Evolutionary conservation across 2,888 invertebrate genomes (phyloP).

Genomic region (Epirrita christyi): DNA sequence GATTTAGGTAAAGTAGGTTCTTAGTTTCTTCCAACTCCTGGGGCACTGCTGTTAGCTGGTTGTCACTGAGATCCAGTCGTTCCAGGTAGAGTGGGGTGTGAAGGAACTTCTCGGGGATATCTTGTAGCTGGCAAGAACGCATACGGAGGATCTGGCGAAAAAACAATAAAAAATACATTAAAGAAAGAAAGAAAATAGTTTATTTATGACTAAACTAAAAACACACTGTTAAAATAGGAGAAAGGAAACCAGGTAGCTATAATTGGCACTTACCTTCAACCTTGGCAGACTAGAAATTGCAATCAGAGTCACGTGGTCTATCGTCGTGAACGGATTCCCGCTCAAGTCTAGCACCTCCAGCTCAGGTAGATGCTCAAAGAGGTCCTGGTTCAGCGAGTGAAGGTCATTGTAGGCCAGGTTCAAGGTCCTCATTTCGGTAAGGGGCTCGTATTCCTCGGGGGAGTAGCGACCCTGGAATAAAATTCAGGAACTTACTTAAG

Average conservation of each 20-base stretch:
- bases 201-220: too few relatives aligned
- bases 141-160: conserved; percentile 86
- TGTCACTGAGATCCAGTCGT: conserved; percentile 88
- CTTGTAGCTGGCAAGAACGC: conserved; percentile 86
- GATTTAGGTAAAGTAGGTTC: conserved; percentile 84
- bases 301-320: conserved; percentile 86
- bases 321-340: conserved; percentile 89
- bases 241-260: too few relatives aligned
- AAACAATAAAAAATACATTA: too few relatives aligned
- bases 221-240: too few relatives aligned
- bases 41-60: conserved; percentile 86
- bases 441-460: conserved; percentile 85
- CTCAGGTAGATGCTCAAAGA: conserved; percentile 90
- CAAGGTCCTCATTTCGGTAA: conserved; percentile 83
- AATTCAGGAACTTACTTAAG: too few relatives aligned
- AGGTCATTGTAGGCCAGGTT: conserved; percentile 89
- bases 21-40: conserved; percentile 85
- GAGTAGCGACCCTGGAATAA: conserved; percentile 82
- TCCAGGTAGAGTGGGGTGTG: conserved; percentile 88
- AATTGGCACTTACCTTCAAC: conserved; percentile 85
- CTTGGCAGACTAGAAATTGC: conserved; percentile 87
- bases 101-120: conserved; percentile 87
- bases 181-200: too few relatives aligned
- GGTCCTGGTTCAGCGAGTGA: conserved; percentile 87
- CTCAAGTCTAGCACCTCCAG: conserved; percentile 88